Conservation (phyloP, 2,797 vertebrate genomes). For the Lophotriccus pileatus region DNA sequence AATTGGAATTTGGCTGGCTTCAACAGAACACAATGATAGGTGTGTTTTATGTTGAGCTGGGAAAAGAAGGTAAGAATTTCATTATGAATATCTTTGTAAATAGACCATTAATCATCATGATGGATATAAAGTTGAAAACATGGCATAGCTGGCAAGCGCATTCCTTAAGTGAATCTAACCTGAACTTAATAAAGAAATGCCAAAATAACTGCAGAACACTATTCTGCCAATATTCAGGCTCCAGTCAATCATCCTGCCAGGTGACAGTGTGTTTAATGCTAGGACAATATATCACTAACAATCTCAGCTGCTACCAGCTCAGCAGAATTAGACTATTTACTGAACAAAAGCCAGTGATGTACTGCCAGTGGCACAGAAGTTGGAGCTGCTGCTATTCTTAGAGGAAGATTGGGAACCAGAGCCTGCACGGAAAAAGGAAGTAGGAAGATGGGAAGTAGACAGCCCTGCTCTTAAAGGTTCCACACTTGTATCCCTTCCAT, state of each 20-base stretch:
- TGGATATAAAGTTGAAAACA: conserved; percentile 15
- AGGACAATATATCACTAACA: conserved; percentile 48
- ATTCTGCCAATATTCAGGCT: conserved; percentile 31
- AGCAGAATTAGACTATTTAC: conserved; percentile 27
- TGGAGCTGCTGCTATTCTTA: not conserved
- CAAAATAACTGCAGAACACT: conserved; percentile 40
- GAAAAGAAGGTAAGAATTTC: conserved; percentile 48
- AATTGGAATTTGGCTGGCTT: conserved; percentile 16
- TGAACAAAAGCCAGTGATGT: conserved; percentile 5
- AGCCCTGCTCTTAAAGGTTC: not conserved
- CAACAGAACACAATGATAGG: conserved; percentile 18
- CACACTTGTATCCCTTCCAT: accelerated
- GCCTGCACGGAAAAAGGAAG: not conserved
- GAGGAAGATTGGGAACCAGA: not conserved
- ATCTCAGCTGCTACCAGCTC: conserved; percentile 41
- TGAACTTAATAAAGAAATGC: conserved; percentile 62
- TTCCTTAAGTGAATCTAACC: conserved; percentile 65
- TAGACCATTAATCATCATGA: conserved; percentile 55
- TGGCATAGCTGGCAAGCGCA: conserved; percentile 21
- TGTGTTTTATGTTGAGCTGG: conserved; percentile 28
- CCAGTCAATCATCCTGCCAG: conserved; percentile 59
- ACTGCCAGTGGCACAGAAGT: not conserved
- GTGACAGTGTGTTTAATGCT: conserved; percentile 23
- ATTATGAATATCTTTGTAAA: conserved; percentile 59
- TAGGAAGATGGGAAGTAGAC: not conserved